These are phyloP conservation scores for Ceratothoa steindachneri DNA, from an alignment of 2,888 invertebrate species.

Conservation along the genomic window DNA sequence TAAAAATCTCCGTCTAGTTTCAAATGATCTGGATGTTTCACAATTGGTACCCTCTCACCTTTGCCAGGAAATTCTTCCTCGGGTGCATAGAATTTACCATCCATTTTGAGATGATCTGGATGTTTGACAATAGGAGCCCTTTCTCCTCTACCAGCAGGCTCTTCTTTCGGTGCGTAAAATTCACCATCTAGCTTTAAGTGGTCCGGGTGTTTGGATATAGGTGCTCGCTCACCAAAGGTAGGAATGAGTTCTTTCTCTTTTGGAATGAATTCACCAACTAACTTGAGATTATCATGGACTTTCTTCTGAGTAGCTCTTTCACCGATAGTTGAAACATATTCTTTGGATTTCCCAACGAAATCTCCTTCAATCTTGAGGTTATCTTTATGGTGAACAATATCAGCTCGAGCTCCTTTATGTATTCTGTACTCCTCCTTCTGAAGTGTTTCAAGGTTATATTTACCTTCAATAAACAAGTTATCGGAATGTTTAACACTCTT, in stretches of 20 bases:
- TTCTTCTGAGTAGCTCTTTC: conserved; percentile 16
- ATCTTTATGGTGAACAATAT: conserved; percentile 20
- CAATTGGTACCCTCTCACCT: conserved; percentile 53
- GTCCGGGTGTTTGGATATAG: conserved; percentile 49
- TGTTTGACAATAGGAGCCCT: conserved; percentile 50
- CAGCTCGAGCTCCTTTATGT: conserved; percentile 30
- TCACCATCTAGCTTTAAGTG: conserved; percentile 46
- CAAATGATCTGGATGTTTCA: conserved; percentile 51
- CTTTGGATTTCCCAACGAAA: conserved; percentile 49
- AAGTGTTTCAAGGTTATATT: conserved; percentile 25
- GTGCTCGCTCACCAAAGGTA: conserved; percentile 52
- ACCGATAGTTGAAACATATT: conserved; percentile 7
- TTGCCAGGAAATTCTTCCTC: conserved; percentile 27
- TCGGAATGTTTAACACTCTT: conserved; percentile 19
- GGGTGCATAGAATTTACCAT: conserved; percentile 51
- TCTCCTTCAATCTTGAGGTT: conserved; percentile 29
- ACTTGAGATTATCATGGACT: conserved; percentile 19
- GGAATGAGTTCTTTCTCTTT: conserved; percentile 50
- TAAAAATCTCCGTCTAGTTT: conserved; percentile 49
- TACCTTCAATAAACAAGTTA: conserved; percentile 52
- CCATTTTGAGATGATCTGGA: conserved; percentile 58
- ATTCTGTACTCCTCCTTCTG: conserved; percentile 38
- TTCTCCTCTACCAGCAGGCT: conserved; percentile 50
- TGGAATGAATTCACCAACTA: conserved; percentile 29
- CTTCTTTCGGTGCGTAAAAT: conserved; percentile 50